Conservation (phyloP, 2,888 invertebrate genomes). For the Neoitamus cyanurus region DNA sequence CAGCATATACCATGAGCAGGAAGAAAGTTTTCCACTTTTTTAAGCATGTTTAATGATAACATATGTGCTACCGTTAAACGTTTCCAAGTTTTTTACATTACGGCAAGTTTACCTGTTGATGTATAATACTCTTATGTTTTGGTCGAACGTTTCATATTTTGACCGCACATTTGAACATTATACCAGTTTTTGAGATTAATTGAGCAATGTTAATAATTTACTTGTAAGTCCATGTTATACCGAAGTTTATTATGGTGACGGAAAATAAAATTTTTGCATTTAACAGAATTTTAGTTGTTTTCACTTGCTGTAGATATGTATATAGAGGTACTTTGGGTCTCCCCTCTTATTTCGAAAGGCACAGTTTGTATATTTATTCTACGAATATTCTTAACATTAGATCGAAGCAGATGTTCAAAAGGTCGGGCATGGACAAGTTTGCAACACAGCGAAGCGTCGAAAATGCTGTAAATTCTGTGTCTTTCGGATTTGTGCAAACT, state of each 20-base stretch:
- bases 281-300: background rate
- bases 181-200: constrained; percentile 1
- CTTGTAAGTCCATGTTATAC: constrained; percentile 26
- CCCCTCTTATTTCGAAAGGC: no score
- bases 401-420: no score
- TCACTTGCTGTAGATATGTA: no score
- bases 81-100: background rate
- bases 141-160: background rate
- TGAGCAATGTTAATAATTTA: constrained; percentile 17
- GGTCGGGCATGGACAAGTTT: no score
- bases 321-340: no score
- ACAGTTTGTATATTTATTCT: no score
- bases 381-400: no score
- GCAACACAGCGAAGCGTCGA: no score
- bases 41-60: constrained; percentile 2
- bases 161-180: background rate
- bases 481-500: no score
- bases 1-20: background rate
- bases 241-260: background rate
- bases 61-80: background rate
- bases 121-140: background rate
- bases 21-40: constrained; percentile 7
- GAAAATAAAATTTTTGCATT: constrained; percentile 30
- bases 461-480: no score
- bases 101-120: background rate